phyloP scores from a whole-genome alignment of 1,140 invertebrate genomes.

The Atta cephalotes region DNA sequence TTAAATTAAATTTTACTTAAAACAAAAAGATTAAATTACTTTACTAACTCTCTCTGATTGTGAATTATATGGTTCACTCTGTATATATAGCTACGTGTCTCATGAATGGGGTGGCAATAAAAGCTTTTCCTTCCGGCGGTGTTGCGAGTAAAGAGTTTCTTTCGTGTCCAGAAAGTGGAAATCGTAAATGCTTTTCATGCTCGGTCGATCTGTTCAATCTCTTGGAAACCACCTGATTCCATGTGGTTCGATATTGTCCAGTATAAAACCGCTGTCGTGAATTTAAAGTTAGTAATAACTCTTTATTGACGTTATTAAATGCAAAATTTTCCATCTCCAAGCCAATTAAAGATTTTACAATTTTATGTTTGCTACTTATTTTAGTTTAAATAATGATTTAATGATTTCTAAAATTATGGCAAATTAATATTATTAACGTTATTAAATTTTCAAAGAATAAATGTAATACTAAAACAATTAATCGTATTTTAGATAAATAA shows the following conservation, averaged over 20 bases:
- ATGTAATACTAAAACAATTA: background rate
- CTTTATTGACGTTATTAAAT: no score
- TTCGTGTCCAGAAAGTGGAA: conserved; percentile 46
- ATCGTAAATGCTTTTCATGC: conserved; percentile 56
- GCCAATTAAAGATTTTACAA: background rate
- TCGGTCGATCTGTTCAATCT: conserved; percentile 50
- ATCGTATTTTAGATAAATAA: background rate
- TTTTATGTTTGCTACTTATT: background rate
- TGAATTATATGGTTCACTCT: background rate
- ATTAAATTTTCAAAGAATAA: background rate
- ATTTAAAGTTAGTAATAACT: background rate
- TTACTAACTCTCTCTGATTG: no score
- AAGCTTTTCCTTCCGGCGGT: conserved; percentile 46
- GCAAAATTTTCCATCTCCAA: background rate
- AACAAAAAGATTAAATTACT: conserved; percentile 3
- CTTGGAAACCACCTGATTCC: conserved; percentile 53
- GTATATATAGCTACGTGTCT: conserved; percentile 14
- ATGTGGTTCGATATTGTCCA: conserved; percentile 15
- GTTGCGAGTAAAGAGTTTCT: conserved; percentile 27
- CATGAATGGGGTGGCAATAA: conserved; percentile 38
- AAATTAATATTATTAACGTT: conserved; percentile 11
- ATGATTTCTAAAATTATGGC: background rate
- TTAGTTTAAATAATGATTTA: background rate
- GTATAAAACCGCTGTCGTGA: background rate
- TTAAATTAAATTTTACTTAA: background rate